Base-by-base conservation (phyloP, 2,797 vertebrate genomes). In the Argentina silus region DNA sequence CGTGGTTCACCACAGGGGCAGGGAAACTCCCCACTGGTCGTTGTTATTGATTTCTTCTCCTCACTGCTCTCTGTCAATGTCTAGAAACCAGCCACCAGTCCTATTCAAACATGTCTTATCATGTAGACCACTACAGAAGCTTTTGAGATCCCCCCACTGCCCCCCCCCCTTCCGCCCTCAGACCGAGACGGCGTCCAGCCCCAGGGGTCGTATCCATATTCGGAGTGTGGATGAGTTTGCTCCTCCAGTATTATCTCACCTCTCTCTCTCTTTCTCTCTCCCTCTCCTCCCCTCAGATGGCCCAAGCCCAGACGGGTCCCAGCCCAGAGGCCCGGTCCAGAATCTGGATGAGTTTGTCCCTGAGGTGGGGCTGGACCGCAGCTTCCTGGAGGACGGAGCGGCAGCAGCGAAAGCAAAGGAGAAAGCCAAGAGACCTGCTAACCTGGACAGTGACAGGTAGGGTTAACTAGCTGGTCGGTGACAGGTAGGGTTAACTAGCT, bases 271-370 rank as follows among this genome's bases (percentile, higher is more conserved):
- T 66, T 66, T 10, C 63, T 12, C 10, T 62, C 14, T 27, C 60
- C 42, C 61, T 9, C 50, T 14, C 3, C 45, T 57, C 36, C 57
- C 44, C 55, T 66, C 62, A 88, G 83, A 87, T 62, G 67, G 79
- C 47, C 43, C 80, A 43, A 43, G 15, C 12, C 66, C 74, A 43
- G 75, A 73, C 1, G 61, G 70, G 0, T 5, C 81, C 0, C 91
- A 86, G 62, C 79, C 62, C 17, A 82, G 84, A 2, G 48, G n/a
- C 0, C 87, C 83, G 66, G 92, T 93, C 3, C 92, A 91, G 66
- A 93, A 79, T 0, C 91, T 95, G 69, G 95, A 95, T 77, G 95
- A 96, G 55, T 96, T 95, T 70, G 73, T 95, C 50, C 95, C 95
- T 0, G 94, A 95, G 0, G 91, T 92, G 0, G 85, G 89, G 57